phyloP scores from a whole-genome alignment of 30 jellyfish, hydroid and myxozoan species.

The Turritopsis dohrnii region DNA sequence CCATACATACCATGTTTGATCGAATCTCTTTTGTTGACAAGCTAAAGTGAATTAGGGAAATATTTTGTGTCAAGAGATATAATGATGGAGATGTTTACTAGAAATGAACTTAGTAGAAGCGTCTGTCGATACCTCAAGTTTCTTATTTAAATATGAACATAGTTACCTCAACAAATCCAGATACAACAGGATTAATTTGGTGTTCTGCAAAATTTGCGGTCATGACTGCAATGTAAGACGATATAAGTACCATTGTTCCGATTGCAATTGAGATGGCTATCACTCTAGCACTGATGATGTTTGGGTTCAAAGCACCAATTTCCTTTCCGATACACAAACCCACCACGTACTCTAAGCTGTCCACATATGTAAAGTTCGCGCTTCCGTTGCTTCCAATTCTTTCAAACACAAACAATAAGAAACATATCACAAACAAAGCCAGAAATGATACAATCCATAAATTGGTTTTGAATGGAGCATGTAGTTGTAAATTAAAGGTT shows the following conservation, averaged over 20 bases:
- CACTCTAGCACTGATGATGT: background rate
- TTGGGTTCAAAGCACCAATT: constrained; percentile 9
- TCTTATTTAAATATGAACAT: no score
- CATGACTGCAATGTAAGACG: background rate
- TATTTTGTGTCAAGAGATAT: no score
- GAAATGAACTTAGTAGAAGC: no score
- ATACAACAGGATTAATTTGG: background rate
- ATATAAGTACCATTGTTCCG: background rate
- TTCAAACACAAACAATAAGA: background rate
- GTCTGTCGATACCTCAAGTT: no score
- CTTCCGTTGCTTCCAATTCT: background rate
- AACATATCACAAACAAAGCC: background rate
- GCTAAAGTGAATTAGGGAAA: background rate
- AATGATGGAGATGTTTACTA: no score
- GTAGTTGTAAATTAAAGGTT: background rate
- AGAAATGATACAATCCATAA: background rate
- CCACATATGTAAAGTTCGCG: background rate
- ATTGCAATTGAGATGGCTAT: constrained; percentile 1
- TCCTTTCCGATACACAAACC: background rate
- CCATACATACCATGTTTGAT: background rate
- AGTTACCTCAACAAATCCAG: background rate
- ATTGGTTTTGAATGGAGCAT: background rate
- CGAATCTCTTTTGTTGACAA: background rate
- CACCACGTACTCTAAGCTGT: background rate
- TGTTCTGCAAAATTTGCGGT: background rate